These are phyloP conservation scores for Perca fluviatilis DNA, from an alignment of 2,113 vertebrate genomes.

Conservation along the genomic window DNA sequence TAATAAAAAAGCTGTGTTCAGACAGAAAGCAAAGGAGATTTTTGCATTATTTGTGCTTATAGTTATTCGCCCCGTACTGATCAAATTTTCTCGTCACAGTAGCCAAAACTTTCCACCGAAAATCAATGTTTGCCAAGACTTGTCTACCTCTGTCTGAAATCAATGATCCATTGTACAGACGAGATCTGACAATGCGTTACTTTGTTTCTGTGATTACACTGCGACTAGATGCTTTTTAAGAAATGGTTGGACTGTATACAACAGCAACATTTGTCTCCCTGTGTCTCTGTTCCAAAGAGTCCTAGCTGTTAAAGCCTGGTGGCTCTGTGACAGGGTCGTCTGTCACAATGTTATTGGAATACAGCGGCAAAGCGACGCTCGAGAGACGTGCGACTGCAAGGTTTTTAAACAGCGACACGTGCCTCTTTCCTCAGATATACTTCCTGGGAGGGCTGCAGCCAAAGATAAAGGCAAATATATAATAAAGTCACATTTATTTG, in stretches of 20 bases:
- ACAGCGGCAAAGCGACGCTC: background rate
- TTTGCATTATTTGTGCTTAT: no score
- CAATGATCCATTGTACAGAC: background rate
- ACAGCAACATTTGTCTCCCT: background rate
- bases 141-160: background rate
- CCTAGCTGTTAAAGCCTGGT: background rate
- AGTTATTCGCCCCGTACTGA: background rate
- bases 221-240: background rate
- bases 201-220: background rate
- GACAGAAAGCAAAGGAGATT: no score
- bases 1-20: no score
- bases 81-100: background rate
- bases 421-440: constrained; percentile 23
- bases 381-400: background rate
- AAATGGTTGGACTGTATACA: background rate
- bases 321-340: constrained; percentile 28
- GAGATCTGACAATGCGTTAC: background rate
- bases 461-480: constrained; percentile 50
- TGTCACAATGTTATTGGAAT: constrained; percentile 49
- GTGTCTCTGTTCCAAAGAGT: constrained; percentile 5
- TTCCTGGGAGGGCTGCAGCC: constrained; percentile 25
- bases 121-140: background rate
- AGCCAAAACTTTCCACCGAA: background rate
- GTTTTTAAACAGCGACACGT: constrained; percentile 22
- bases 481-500: constrained; percentile 23